Evolutionary conservation across 2,113 vertebrate species (phyloP), one percentile per base, ranked within the genome.

Genomic region (Myotis lucifugus): DNA sequence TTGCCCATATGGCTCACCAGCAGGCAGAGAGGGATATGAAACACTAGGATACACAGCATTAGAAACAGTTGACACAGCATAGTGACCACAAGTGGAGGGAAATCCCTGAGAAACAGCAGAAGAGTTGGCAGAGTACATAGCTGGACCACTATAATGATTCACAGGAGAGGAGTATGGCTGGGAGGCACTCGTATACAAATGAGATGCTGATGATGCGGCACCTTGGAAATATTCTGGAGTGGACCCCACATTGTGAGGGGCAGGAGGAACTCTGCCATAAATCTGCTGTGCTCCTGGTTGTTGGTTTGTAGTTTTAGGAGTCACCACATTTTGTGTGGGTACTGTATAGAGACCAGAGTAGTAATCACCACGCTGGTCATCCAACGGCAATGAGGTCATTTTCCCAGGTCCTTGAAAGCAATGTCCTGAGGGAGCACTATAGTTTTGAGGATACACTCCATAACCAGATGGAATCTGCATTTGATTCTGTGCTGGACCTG

Each of bases 401-500:
- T 99, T 99, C 98, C 42, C 98, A 96, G 99, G 97, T 93, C 97
- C 98, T 97, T 98, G 98, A 92, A 98, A 94, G 89, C 98, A 98
- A 92, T 98, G 98, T 97, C 98, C 98, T 82, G 99, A 98, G 97
- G 98, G 96, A 14, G 88, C 90, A 86, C 96, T 90, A 92, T 99
- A 98, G 98, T 96, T 98, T 82, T 98, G 98, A 88, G 98, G 98
- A 97, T 98, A 98, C 0, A 97, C 96, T 97, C 98, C 98, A 93
- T 99, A 99, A 95, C 98, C 98, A 59, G 98, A 37, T 4, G 98
- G 91, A 54, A 98, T 97, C 84, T 98, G 98, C 98, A 98, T 97
- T 88, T 97, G 98, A 94, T 88, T 98, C 96, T 99, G 99, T 90
- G 98, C 98, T 88, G 99, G 99, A 98, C 99, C 99, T 99, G 97